Evolutionary conservation across 2,888 invertebrate genomes (phyloP).

Genomic region (Euzophera pinguis): DNA sequence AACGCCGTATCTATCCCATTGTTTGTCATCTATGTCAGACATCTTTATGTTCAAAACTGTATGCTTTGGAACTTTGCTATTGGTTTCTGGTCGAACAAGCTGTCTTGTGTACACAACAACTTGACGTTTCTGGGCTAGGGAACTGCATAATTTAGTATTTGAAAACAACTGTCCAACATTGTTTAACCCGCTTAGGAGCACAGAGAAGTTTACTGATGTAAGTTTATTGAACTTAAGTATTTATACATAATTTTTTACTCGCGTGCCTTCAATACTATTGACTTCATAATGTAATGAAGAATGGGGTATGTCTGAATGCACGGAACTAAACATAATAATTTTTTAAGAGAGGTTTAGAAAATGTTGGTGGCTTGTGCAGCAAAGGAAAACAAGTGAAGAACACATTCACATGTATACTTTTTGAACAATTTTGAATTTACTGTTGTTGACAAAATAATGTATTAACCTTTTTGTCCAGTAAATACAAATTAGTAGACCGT

Average conservation of each 20-base stretch:
- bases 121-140: constrained; percentile 10
- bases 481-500: no score
- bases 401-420: no score
- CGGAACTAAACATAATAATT: no score
- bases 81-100: constrained; percentile 1
- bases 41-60: constrained; percentile 3
- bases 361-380: no score
- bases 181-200: background rate
- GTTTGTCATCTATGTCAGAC: background rate
- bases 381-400: no score
- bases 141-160: constrained; percentile 2
- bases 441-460: no score
- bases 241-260: background rate
- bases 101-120: background rate
- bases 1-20: background rate
- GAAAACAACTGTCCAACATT: constrained; percentile 4
- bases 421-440: no score
- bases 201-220: background rate
- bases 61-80: background rate
- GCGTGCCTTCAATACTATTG: background rate
- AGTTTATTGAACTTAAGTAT: background rate
- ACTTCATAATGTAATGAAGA: no score
- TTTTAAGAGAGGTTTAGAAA: no score
- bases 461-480: no score
- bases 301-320: no score